Base-by-base conservation (phyloP, 2,113 vertebrate species). In the Coreoperca whiteheadi region DNA sequence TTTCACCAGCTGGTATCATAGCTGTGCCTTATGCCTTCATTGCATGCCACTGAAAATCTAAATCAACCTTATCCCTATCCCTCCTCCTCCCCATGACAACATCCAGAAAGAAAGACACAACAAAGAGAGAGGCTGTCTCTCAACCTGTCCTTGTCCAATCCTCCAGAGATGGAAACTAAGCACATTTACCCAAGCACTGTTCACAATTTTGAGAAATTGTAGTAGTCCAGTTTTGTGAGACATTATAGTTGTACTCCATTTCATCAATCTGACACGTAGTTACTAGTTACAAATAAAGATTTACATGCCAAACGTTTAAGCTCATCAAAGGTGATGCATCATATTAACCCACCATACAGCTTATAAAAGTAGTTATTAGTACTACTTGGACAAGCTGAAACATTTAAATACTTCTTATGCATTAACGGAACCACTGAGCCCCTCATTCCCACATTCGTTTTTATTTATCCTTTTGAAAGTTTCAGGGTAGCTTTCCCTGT, bases 1-100 rank as follows among this genome's bases (percentile, higher is more conserved):
- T 79, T 74, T 71, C 53, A 74, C 65, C 76, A 85, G 87, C 75
- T 74, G 89, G 18, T 65, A 15, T 37, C 23, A 73, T 61, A 76
- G 77, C 65, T 82, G n/a, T 30, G 61, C 59, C 65, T 74, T 74
- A 43, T 86, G 72, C 71, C 64, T 76, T 73, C 16, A 64, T 34
- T 41, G 61, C 79, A 59, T 41, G 34, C 76, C 34, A 39, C 51
- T 72, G 56, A 59, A 81, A 68, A 72, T 74, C 53, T 73, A n/a
- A 77, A 67, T 60, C 21, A 64, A 41, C n/a, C 39, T 9, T 41
- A 41, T 41, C 39, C 72, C 48, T 30, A 48, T 73, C 23, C 64
- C 50, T 53, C 50, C 71, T 65, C 67, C 34, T 28, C 6, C 21
- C 8, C 3, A 6, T 8, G 43, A 63, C 28, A 43, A 43, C 48